Base-by-base conservation (phyloP, 2,113 vertebrate species). In the Mus spicilegus region DNA sequence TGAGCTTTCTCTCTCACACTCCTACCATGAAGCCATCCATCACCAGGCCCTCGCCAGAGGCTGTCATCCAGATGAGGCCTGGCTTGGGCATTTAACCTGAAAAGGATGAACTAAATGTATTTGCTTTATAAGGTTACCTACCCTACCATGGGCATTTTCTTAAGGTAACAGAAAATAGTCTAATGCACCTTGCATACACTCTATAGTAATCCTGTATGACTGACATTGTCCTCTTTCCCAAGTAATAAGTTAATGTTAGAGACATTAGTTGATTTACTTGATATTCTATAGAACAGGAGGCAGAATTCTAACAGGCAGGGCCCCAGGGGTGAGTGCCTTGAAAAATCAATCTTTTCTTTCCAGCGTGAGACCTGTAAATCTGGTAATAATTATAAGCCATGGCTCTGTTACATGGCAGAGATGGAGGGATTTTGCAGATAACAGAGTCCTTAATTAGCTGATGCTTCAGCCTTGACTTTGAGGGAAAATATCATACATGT, bases 391-490 rank as follows among this genome's bases (percentile, higher is more conserved):
- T 69, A 65, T 39, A 75, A n/a, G 63, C 69, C 63, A 42, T 33
- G 73, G 72, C 72, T 73, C 87, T 49, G 39, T 33, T 58, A 51
- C 9, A 87, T 28, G 42, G 70, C 36, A 80, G 26, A 81, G 33
- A 28, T 65, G 54, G 88, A 81, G 36, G 67, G 10, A 61, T 90
- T 95, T 78, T 86, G 46, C 30, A 92, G 80, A 87, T 88, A 36
- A 67, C 85, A 46, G 39, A 7, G 67, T 69, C 63, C 36, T 56
- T 96, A 86, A 89, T 65, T 67, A 94, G 26, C 73, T 95, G 82
- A 92, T 3, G 39, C 70, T 81, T 77, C 95, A 94, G 69, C 20
- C 61, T 91, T 89, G 77, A 89, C 67, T 69, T 95, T 7, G 82
- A 80, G 36, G 91, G 30, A 92, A 92, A 94, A 54, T 75, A 61